A percentile compares a stretch with the other conserved stretches of the same genome.
These are phyloP conservation scores for Artibeus jamaicensis DNA, from an alignment of 2,797 vertebrate species.

Conservation along the genomic window DNA sequence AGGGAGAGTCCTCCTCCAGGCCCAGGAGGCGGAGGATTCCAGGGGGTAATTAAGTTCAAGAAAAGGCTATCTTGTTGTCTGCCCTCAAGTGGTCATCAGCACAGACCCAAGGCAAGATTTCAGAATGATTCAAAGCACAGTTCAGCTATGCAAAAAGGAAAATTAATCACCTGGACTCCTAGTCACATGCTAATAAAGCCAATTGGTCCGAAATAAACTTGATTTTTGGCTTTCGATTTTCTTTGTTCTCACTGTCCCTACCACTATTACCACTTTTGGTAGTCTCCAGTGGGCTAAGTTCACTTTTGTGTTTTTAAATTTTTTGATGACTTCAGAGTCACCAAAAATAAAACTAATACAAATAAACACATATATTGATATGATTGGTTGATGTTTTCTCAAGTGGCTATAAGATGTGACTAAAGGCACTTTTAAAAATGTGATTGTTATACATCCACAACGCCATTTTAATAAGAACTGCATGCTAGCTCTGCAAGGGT, in stretches of 20 bases:
- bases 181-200: neutral
- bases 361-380: neutral
- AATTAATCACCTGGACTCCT: neutral
- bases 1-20: neutral
- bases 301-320: neutral
- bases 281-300: neutral
- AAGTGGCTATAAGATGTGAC: neutral
- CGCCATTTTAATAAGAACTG: neutral
- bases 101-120: slow-evolving; percentile 20
- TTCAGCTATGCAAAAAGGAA: neutral
- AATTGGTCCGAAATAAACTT: slow-evolving; percentile 16
- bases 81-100: slow-evolving; percentile 10
- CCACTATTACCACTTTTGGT: neutral
- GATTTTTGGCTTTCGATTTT: neutral
- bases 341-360: slow-evolving; percentile 31
- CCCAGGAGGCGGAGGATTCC: slow-evolving; percentile 24
- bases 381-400: neutral
- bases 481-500: neutral
- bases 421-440: slow-evolving; percentile 23
- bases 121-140: slow-evolving; percentile 29
- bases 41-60: slow-evolving; percentile 30
- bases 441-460: neutral
- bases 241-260: neutral
- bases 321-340: neutral
- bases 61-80: neutral